A percentile compares a stretch with the other conserved stretches of the same genome.
Conservation (phyloP, 64 coral and sea anemone species). For the Actinia tenebrosa region DNA sequence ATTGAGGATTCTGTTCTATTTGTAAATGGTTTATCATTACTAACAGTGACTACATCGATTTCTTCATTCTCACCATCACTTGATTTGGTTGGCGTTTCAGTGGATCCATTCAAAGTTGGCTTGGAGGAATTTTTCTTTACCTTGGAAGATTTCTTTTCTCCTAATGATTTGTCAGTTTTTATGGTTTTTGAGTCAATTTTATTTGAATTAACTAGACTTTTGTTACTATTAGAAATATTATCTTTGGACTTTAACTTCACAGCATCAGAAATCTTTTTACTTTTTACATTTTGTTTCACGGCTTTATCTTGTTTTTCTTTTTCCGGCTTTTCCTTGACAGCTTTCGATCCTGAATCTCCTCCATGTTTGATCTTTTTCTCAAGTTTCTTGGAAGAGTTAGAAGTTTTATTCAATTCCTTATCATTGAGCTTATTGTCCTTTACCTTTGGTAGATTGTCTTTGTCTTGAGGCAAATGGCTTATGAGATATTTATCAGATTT, state of each 20-base stretch:
- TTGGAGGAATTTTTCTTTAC: constrained; percentile 21
- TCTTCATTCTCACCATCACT: constrained; percentile 61
- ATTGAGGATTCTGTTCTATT: not conserved
- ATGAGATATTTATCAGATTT: not conserved
- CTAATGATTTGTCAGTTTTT: not conserved
- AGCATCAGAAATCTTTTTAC: constrained; percentile 19
- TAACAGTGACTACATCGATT: constrained; percentile 43
- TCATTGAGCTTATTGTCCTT: not conserved
- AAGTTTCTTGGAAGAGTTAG: not conserved
- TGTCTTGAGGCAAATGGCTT: not conserved
- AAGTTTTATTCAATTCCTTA: constrained; percentile 6
- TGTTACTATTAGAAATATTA: not conserved
- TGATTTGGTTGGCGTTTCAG: not conserved
- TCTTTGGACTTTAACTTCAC: constrained; percentile 21
- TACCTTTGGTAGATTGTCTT: not conserved
- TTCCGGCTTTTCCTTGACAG: not conserved
- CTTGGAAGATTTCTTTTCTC: constrained; percentile 52
- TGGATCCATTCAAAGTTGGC: constrained; percentile 1
- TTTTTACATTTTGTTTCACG: constrained; percentile 28
- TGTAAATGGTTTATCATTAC: constrained; percentile 30
- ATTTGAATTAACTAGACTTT: constrained; percentile 4
- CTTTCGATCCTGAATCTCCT: not conserved
- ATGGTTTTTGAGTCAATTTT: constrained; percentile 10
- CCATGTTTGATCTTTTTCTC: constrained; percentile 8
- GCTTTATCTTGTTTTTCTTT: constrained; percentile 2